These are phyloP conservation scores for Stramonita haemastoma DNA, from an alignment of 2,888 invertebrate species.

Conservation along the genomic window DNA sequence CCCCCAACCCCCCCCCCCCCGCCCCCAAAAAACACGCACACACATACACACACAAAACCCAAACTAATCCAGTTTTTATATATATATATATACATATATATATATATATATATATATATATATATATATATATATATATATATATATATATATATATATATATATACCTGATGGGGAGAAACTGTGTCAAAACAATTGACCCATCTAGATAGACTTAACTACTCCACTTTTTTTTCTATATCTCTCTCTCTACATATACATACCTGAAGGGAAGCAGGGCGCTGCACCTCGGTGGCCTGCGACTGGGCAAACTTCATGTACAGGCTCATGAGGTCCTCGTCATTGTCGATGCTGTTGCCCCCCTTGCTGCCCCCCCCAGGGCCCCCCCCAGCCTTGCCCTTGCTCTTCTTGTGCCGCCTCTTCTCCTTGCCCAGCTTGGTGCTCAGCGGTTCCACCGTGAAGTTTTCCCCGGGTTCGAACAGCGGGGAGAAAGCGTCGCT, in stretches of 20 bases:
- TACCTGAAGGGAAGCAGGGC: background rate
- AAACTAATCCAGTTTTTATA: no score
- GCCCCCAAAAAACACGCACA: no score
- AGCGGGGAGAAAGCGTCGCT: background rate
- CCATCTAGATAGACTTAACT: background rate
- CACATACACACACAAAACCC: no score
- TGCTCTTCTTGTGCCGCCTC: background rate
- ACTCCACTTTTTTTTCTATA: background rate
- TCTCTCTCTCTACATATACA: background rate
- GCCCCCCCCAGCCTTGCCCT: background rate
- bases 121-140: background rate
- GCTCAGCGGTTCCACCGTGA: conserved; percentile 13
- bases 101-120: background rate
- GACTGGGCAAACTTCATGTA: conserved; percentile 37
- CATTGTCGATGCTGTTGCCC: conserved; percentile 18
- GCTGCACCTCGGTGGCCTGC: background rate
- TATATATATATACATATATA: background rate
- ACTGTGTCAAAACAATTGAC: background rate
- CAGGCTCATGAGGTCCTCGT: conserved; percentile 33
- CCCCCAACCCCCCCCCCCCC: no score
- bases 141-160: background rate
- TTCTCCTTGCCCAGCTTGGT: background rate
- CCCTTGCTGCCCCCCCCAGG: background rate
- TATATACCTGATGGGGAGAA: background rate
- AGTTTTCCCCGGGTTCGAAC: conserved; percentile 23